Conservation (phyloP, 2,888 invertebrate species). For the Agrotis segetum region DNA sequence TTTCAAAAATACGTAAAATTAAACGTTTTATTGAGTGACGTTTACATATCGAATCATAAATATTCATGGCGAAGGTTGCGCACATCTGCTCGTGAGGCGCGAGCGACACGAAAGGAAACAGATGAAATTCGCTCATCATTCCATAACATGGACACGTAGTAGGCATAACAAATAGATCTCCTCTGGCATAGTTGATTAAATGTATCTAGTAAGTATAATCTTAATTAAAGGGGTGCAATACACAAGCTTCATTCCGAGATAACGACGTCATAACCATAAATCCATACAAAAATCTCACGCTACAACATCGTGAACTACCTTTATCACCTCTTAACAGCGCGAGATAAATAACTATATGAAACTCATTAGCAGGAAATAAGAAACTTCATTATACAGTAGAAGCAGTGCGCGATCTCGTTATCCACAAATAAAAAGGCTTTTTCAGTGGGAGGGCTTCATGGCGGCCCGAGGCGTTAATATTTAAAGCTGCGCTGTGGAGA, state of each 20-base stretch:
- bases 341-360: constrained; percentile 77
- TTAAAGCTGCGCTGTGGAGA: constrained; percentile 81
- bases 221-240: constrained; percentile 50
- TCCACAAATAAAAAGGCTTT: constrained; percentile 84
- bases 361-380: constrained; percentile 82
- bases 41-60: constrained; percentile 72
- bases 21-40: constrained; percentile 74
- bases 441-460: constrained; percentile 74
- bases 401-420: constrained; percentile 81
- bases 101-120: constrained; percentile 39
- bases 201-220: constrained; percentile 20
- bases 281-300: constrained; percentile 65
- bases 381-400: constrained; percentile 81
- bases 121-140: constrained; percentile 41
- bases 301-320: constrained; percentile 55
- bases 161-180: constrained; percentile 18
- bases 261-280: constrained; percentile 63
- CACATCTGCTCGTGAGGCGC: constrained; percentile 67
- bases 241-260: constrained; percentile 49
- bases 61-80: constrained; percentile 74
- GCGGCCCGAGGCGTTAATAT: constrained; percentile 82
- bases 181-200: constrained; percentile 30
- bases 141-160: constrained; percentile 25
- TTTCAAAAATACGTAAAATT: constrained; percentile 63
- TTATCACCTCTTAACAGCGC: constrained; percentile 68